Percentiles rank a stretch among this genome's conserved stretches.
Conservation (phyloP, 2,797 vertebrate genomes). For the Cygnus olor region DNA sequence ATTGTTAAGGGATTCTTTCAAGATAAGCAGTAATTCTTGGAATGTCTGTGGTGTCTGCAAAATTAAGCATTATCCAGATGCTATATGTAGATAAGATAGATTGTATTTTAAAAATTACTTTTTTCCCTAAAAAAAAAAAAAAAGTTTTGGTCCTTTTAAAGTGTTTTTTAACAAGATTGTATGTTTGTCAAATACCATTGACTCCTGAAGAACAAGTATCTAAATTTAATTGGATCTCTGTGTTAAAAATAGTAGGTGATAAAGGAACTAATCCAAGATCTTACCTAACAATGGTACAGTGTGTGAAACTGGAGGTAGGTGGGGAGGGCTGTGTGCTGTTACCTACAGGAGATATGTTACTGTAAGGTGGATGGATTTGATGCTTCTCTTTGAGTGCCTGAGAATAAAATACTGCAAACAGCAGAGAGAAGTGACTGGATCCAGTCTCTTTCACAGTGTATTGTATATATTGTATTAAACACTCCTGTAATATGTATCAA, state of each 20-base stretch:
- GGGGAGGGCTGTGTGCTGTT: background rate
- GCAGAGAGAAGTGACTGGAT: fast-evolving
- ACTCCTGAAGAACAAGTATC: background rate
- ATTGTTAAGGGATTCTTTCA: background rate
- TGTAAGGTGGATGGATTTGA: background rate
- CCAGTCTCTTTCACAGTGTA: background rate
- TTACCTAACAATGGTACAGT: background rate
- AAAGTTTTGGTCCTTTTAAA: background rate
- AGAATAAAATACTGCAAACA: background rate
- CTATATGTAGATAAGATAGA: background rate
- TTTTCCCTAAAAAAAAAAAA: background rate
- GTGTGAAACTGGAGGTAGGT: background rate
- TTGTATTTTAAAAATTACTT: background rate
- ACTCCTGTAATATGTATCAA: background rate
- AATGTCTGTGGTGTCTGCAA: background rate
- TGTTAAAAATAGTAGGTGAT: background rate
- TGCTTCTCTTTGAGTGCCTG: background rate
- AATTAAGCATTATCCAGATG: background rate
- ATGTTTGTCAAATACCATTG: background rate
- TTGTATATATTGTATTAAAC: background rate
- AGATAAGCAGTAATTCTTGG: background rate
- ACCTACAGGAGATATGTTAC: background rate
- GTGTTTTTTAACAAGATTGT: background rate
- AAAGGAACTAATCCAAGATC: background rate
- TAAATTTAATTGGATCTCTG: background rate